A percentile compares a stretch with the other conserved stretches of the same genome.
These are phyloP conservation scores for Elegia similella DNA, from an alignment of 2,888 invertebrate genomes.

Conservation along the genomic window DNA sequence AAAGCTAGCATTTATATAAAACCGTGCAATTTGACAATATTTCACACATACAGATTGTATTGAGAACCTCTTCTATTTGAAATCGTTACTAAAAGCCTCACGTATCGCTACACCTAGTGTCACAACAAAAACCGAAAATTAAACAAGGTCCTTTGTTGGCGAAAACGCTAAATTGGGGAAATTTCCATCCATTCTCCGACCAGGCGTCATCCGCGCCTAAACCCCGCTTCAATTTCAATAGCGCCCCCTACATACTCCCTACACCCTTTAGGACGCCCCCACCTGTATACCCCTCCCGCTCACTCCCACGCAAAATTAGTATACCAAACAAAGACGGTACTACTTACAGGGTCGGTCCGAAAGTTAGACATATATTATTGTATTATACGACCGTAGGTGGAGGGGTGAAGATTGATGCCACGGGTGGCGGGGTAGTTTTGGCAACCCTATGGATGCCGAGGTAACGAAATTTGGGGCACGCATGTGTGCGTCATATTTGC, in stretches of 20 bases:
- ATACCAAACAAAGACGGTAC: slow-evolving; percentile 44
- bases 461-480: slow-evolving; percentile 75
- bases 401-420: slow-evolving; percentile 78
- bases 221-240: slow-evolving; percentile 82
- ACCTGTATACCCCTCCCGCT: slow-evolving; percentile 48
- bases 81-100: slow-evolving; percentile 17
- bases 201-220: slow-evolving; percentile 82
- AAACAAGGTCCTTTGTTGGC: slow-evolving; percentile 80
- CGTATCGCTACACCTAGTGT: slow-evolving; percentile 60
- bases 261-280: slow-evolving; percentile 81
- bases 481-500: slow-evolving; percentile 49
- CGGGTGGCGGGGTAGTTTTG: slow-evolving; percentile 71
- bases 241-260: slow-evolving; percentile 77
- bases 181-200: slow-evolving; percentile 81
- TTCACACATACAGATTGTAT: too few relatives aligned
- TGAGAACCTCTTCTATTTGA: too few relatives aligned
- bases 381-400: slow-evolving; percentile 80
- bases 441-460: slow-evolving; percentile 72
- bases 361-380: slow-evolving; percentile 82
- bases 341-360: slow-evolving; percentile 80
- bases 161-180: slow-evolving; percentile 82
- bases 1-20: too few relatives aligned
- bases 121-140: slow-evolving; percentile 78
- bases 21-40: too few relatives aligned
- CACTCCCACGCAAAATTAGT: slow-evolving; percentile 32